Evolutionary conservation across 2,888 invertebrate genomes (phyloP).

Genomic region (Stegophylla sp.): DNA sequence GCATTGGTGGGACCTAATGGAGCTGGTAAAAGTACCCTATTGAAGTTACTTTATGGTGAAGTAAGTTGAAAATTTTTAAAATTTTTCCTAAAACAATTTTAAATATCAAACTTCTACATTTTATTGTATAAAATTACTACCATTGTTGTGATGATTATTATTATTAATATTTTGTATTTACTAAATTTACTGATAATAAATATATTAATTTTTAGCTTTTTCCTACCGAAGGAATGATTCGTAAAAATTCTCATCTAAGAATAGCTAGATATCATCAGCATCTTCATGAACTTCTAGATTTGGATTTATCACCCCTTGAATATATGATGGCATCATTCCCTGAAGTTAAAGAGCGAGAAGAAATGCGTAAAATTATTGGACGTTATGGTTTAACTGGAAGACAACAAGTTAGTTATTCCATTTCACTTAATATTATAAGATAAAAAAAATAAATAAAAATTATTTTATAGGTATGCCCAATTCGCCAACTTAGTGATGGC

Average conservation of each 20-base stretch:
- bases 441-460: neutral
- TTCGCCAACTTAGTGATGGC: slow-evolving; percentile 94
- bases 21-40: slow-evolving; percentile 96
- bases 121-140: no score
- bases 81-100: no score
- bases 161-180: slow-evolving; percentile 26
- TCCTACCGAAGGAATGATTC: slow-evolving; percentile 94
- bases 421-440: neutral
- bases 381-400: slow-evolving; percentile 96
- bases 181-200: slow-evolving; percentile 37
- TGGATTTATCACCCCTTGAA: slow-evolving; percentile 93
- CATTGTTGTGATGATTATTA: neutral
- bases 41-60: slow-evolving; percentile 94
- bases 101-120: no score
- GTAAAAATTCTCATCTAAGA: slow-evolving; percentile 96
- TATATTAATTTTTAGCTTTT: slow-evolving; percentile 71
- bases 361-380: slow-evolving; percentile 98
- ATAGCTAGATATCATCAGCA: slow-evolving; percentile 99
- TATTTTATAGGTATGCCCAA: slow-evolving; percentile 79
- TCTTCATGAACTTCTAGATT: slow-evolving; percentile 91
- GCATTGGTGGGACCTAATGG: slow-evolving; percentile 98
- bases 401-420: slow-evolving; percentile 77
- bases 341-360: slow-evolving; percentile 95
- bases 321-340: slow-evolving; percentile 99
- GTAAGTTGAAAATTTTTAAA: no score